Conservation (phyloP, 1,140 invertebrate species). For the Xylocopa sonorina region DNA sequence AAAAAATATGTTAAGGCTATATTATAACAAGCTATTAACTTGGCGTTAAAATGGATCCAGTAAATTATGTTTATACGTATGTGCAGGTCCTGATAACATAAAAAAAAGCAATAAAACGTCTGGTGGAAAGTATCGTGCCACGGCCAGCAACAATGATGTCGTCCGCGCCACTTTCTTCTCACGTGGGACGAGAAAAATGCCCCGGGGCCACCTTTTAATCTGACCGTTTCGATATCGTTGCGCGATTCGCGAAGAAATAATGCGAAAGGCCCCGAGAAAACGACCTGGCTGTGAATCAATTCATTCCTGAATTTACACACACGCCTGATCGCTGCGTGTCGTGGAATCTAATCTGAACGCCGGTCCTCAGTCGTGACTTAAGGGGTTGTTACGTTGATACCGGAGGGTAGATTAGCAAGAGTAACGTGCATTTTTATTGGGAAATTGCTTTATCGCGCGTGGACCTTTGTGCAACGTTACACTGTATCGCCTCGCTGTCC, state of each 20-base stretch:
- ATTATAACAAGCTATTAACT: no score
- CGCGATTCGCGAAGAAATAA: conserved; percentile 35
- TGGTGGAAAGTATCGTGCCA: not conserved
- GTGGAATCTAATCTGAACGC: conserved; percentile 47
- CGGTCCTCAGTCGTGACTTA: conserved; percentile 34
- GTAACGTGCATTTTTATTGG: conserved; percentile 5
- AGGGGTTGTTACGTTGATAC: conserved; percentile 43
- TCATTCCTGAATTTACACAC: conserved; percentile 4
- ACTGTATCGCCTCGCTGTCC: not conserved
- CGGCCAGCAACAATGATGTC: not conserved
- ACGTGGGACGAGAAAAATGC: conserved; percentile 47
- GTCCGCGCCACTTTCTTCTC: conserved; percentile 11
- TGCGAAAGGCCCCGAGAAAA: not conserved
- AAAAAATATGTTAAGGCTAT: no score
- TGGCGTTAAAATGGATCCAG: no score
- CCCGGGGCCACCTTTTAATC: conserved; percentile 41
- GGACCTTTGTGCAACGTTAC: not conserved
- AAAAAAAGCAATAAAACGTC: not conserved
- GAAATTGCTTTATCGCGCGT: conserved; percentile 17
- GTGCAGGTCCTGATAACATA: not conserved
- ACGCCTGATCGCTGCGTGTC: not conserved
- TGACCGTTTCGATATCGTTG: conserved; percentile 28
- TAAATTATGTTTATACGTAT: not conserved
- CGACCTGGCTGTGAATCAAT: conserved; percentile 20
- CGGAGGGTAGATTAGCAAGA: conserved; percentile 10